These are phyloP conservation scores for Pocillopora damicornis DNA, from an alignment of 64 coral and sea anemone species.

Conservation along the genomic window DNA sequence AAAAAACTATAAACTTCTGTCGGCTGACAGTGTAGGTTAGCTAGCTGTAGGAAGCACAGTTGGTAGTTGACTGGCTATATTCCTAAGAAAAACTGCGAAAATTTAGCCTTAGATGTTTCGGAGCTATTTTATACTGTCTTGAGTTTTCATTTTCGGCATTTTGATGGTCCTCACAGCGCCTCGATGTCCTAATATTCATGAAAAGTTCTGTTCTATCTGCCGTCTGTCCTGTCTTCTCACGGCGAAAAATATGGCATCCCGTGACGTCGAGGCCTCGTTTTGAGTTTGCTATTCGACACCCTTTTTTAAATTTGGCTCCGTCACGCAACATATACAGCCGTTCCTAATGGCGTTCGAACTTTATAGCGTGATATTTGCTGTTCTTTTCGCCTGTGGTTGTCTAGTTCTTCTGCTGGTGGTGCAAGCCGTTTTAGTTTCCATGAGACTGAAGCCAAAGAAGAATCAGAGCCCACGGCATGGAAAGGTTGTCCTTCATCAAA, in stretches of 20 bases:
- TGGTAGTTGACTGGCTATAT: conserved; percentile 1
- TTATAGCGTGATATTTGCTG: neutral
- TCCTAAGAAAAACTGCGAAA: neutral
- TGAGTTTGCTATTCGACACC: neutral
- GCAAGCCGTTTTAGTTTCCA: neutral
- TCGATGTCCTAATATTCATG: conserved; percentile 41
- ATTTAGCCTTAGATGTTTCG: neutral
- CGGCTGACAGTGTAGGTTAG: neutral
- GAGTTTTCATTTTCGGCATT: conserved; percentile 53
- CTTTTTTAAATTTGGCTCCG: neutral
- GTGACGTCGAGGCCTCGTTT: conserved; percentile 40
- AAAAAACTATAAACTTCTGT: neutral
- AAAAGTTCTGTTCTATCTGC: conserved; percentile 8
- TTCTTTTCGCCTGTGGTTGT: neutral
- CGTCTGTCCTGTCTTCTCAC: neutral
- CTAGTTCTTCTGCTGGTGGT: neutral
- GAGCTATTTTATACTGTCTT: conserved; percentile 39
- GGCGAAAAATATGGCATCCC: conserved; percentile 14
- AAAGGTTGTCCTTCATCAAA: conserved; percentile 47
- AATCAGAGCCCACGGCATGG: neutral
- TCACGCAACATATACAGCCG: neutral
- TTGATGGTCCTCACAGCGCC: conserved; percentile 12
- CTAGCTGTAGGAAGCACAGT: neutral
- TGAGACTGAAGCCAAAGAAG: neutral
- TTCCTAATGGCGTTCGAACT: neutral